Evolutionary conservation across 2,113 vertebrate species (phyloP), one percentile per base, ranked within the genome.

Genomic region (Pygoscelis antarcticus): DNA sequence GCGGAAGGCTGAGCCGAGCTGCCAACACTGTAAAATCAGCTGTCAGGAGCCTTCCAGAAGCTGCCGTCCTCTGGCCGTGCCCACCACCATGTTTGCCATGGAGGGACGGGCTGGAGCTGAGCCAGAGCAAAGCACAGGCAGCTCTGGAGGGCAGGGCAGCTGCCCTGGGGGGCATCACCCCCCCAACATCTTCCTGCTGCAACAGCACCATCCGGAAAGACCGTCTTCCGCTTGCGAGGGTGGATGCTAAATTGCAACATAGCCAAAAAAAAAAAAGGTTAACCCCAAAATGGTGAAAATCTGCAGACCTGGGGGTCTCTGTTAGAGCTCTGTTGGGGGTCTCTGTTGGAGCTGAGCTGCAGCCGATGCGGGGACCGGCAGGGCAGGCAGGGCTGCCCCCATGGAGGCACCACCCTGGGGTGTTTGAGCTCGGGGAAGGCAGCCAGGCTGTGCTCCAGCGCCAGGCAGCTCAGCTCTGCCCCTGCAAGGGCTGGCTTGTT

Each of bases 11-110:
- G 46, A 84, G 68, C 89, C 5, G 16, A 88, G 49, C 89, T 92
- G 95, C 89, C 94, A 96, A 32, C n/a, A 0, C 80, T 49, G 65
- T 70, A 40, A 89, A 71, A 93, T 83, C 86, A 51, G 54, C 89
- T 62, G 51, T 66, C 72, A 60, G 94, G 74, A 95, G 78, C 64
- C 29, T 64, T 74, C 81, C 86, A 74, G 83, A 30, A 89, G 76
- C 79, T 78, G 84, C 85, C 2, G 10, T 27, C 57, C 42, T 13
- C 40, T 4, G 2, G 44, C 65, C 6, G 0, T 23, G 49, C 80
- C 76, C 83, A 82, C 13, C 62, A 7, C 52, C 1, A 3, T 7
- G 17, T 79, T 86, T 95, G 51, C 86, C 52, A 6, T 2, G 60
- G 72, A 70, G 38, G 65, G 78, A 82, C 1, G 5, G 65, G 66